Evolutionary conservation across 2,888 invertebrate species (phyloP).

Genomic region (Dasysyrphus tricinctus): DNA sequence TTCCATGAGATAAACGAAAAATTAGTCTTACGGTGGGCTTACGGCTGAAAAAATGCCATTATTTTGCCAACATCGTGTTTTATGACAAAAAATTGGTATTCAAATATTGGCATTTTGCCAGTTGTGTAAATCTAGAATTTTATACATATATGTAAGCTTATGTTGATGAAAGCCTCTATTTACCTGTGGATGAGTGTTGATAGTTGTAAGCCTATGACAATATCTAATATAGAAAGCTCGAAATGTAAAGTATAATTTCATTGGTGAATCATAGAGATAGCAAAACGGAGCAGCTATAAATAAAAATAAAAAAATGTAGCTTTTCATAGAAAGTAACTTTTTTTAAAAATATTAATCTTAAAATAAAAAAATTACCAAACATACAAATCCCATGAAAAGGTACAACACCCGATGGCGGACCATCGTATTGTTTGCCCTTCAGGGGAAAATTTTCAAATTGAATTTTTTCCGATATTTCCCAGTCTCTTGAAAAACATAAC

Average conservation of each 20-base stretch:
- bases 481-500: slow-evolving; percentile 96
- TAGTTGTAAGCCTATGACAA: slow-evolving; percentile 95
- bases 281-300: slow-evolving; percentile 95
- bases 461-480: slow-evolving; percentile 90
- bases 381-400: slow-evolving; percentile 99
- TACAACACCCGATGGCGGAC: slow-evolving; percentile 96
- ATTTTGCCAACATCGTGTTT: no score
- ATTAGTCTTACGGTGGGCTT: no score
- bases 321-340: background rate
- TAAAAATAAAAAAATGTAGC: background rate
- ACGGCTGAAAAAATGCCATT: no score
- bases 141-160: background rate
- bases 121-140: background rate
- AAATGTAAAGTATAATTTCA: slow-evolving; percentile 94
- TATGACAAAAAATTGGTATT: no score
- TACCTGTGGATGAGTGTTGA: slow-evolving; percentile 95
- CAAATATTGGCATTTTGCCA: no score
- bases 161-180: background rate
- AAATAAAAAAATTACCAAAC: slow-evolving; percentile 88
- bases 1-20: background rate
- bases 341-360: slow-evolving; percentile 77
- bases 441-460: slow-evolving; percentile 84
- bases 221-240: slow-evolving; percentile 95
- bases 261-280: slow-evolving; percentile 95
- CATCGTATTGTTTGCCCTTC: slow-evolving; percentile 82